Evolutionary conservation across 2,113 vertebrate species (phyloP).

Genomic region (Carassius gibelio): DNA sequence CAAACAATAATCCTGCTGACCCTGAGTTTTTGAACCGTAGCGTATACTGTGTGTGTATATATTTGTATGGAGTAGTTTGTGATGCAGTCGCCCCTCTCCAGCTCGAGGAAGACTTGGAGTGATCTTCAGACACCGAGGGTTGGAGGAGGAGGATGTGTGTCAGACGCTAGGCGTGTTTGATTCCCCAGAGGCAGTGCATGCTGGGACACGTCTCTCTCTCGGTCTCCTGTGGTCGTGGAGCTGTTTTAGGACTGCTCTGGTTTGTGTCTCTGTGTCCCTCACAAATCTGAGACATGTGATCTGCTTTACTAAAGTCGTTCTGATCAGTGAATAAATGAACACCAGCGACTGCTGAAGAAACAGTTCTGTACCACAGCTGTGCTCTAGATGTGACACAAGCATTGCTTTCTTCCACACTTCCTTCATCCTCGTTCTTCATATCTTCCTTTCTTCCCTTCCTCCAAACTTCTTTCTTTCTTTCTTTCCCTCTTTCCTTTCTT

Average conservation of each 20-base stretch:
- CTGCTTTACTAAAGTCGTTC: no score
- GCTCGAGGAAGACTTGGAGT: no score
- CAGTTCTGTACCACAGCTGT: no score
- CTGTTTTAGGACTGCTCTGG: neutral
- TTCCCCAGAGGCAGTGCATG: slow-evolving; percentile 10
- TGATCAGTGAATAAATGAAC: no score
- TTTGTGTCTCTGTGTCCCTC: neutral
- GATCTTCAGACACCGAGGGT: neutral
- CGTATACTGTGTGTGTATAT: no score
- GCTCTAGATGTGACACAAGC: no score
- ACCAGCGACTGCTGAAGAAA: no score
- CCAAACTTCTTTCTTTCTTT: no score
- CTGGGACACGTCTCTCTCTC: slow-evolving; percentile 10
- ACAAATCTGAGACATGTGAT: neutral
- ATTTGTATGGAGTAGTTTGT: neutral
- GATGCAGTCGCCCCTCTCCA: neutral
- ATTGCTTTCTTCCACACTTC: no score
- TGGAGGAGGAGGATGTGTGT: neutral
- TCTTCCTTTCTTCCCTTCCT: no score
- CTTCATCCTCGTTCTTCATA: no score
- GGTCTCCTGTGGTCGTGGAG: neutral
- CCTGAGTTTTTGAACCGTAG: neutral
- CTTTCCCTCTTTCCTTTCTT: no score
- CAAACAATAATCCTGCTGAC: neutral
- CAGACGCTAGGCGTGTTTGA: neutral